Conservation (phyloP, 2,888 invertebrate genomes). For the Pseudeuparius sepicola region DNA sequence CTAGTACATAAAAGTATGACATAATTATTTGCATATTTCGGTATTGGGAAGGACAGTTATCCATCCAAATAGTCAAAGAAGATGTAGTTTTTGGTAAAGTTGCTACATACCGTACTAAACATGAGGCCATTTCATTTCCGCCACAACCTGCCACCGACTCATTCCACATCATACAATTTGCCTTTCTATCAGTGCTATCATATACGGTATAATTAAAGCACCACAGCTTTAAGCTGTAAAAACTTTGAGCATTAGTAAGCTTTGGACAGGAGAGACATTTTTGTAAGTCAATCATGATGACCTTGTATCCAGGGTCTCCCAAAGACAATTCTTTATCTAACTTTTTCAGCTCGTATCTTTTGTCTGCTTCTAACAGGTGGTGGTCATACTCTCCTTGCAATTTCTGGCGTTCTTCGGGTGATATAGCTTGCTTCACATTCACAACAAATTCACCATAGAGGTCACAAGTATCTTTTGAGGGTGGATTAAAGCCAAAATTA, state of each 20-base stretch:
- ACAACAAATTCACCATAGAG: slow-evolving; percentile 13
- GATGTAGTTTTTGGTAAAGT: slow-evolving; percentile 5
- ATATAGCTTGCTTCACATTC: too few relatives aligned
- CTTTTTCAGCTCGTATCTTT: slow-evolving; percentile 17
- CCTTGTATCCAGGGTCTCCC: slow-evolving; percentile 13
- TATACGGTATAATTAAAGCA: slow-evolving; percentile 18
- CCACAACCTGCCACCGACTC: slow-evolving; percentile 18
- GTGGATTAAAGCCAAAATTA: slow-evolving; percentile 13
- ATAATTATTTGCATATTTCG: slow-evolving; percentile 15
- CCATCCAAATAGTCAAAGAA: slow-evolving; percentile 17
- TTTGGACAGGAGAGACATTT: slow-evolving; percentile 19
- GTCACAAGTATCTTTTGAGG: slow-evolving; percentile 18
- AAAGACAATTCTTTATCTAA: too few relatives aligned
- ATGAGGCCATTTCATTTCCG: slow-evolving; percentile 16
- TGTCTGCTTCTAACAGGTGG: slow-evolving; percentile 16
- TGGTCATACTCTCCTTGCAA: slow-evolving; percentile 12
- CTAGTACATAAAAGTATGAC: slow-evolving; percentile 19
- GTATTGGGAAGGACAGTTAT: slow-evolving; percentile 18
- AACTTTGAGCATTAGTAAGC: slow-evolving; percentile 19
- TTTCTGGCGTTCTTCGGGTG: slow-evolving; percentile 10
- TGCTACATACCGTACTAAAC: slow-evolving; percentile 12
- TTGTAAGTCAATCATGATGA: slow-evolving; percentile 18
- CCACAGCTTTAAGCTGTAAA: slow-evolving; percentile 20
- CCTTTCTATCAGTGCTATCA: slow-evolving; percentile 15
- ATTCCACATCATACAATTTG: slow-evolving; percentile 19